A percentile compares a stretch with the other conserved stretches of the same genome.
These are phyloP conservation scores for Tenthredo notha DNA, from an alignment of 2,888 invertebrate species.

Conservation along the genomic window DNA sequence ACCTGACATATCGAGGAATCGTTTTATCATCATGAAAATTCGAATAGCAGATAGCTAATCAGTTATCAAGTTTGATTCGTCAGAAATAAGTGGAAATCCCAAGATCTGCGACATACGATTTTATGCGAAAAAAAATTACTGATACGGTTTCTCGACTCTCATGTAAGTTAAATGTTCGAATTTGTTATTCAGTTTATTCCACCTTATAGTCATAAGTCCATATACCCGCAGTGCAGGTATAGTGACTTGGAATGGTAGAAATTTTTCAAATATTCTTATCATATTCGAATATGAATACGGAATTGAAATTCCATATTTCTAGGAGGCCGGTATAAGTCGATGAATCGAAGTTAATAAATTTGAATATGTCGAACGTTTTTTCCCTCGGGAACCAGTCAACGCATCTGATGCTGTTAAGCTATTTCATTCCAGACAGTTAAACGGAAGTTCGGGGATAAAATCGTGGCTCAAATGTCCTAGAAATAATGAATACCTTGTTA, in stretches of 20 bases:
- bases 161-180: neutral
- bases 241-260: neutral
- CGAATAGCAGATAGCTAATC: neutral
- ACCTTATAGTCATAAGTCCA: neutral
- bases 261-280: slow-evolving; percentile 13
- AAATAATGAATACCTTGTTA: neutral
- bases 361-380: slow-evolving; percentile 2
- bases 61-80: neutral
- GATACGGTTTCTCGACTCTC: neutral
- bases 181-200: slow-evolving; percentile 15
- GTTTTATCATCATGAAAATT: neutral
- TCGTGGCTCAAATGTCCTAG: neutral
- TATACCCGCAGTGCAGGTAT: neutral
- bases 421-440: neutral
- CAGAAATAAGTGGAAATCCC: neutral
- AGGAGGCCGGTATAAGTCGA: neutral
- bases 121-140: neutral
- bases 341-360: slow-evolving; percentile 16
- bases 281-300: neutral
- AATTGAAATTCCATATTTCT: slow-evolving; percentile 10
- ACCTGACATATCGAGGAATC: neutral
- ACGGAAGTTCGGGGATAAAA: neutral
- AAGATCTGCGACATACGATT: neutral
- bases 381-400: neutral
- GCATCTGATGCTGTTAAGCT: neutral